Evolutionary conservation across 2,113 vertebrate genomes (phyloP).

Genomic region (Nycticorax nycticorax): DNA sequence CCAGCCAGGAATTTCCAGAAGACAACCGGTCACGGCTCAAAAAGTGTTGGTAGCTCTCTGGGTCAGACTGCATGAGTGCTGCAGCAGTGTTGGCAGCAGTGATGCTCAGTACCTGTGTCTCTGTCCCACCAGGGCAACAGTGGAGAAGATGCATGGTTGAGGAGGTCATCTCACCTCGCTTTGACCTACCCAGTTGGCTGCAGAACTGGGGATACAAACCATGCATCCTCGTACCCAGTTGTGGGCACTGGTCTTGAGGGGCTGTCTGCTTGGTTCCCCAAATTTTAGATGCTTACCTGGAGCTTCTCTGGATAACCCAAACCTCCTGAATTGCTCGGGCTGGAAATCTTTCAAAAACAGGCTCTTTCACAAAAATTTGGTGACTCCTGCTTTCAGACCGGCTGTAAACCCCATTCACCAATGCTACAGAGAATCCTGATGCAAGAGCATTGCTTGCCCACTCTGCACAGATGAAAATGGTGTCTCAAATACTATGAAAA

Average conservation of each 20-base stretch:
- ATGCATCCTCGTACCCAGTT: neutral
- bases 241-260: neutral
- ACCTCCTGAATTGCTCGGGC: neutral
- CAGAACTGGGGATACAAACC: neutral
- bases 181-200: neutral
- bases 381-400: neutral
- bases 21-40: neutral
- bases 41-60: neutral
- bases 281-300: neutral
- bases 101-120: neutral
- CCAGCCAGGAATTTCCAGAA: conserved; percentile 47
- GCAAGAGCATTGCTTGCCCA: neutral
- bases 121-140: neutral
- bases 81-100: neutral
- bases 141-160: fast-evolving
- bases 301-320: neutral
- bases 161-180: neutral
- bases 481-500: neutral
- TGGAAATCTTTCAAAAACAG: neutral
- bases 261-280: neutral
- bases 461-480: neutral
- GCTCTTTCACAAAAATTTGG: neutral
- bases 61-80: neutral
- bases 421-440: neutral
- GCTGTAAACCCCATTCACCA: neutral